Base-by-base conservation (phyloP, 1,140 invertebrate species). In the Mamestra configurata region DNA sequence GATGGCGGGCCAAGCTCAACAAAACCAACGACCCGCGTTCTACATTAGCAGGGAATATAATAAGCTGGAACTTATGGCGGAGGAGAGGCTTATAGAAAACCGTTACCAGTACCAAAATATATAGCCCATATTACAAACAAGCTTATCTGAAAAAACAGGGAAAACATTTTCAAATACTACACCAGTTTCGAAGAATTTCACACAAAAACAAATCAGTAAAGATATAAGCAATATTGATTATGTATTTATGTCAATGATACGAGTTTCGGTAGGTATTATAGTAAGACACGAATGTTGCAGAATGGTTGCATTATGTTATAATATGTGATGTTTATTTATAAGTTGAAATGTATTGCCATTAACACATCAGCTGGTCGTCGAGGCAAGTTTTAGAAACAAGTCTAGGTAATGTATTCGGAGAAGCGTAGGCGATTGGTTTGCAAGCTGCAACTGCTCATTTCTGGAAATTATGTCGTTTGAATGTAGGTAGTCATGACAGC, bases 311-410 rank as follows among this genome's bases (percentile, higher is more conserved):
- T 61, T 35, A 18, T 35, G 10, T n/a, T 61, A 18, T n/a, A n/a
- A n/a, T n/a, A n/a, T 35, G n/a, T n/a, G 31, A 61, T 61, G 35
- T 40, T 66, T 66, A 66, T 66, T 66, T 66, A 66, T 66, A 66
- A 40, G 20, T 66, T 20, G 35, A 66, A 66, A 66, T 40, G n/a
- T 37, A 20, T 20, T 31, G 27, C 10, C 35, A 10, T 22, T 24
- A 55, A 8, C 22, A 66, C 3, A 59, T 31, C 55, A 59, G 55
- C 61, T 66, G 61, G 5, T 20, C 40, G 31, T 40, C 6, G 59
- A 22, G 31, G 20, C 61, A 13, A 18, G 61, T 40, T 66, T 66
- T 13, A 66, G 10, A 13, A 43, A 66, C 35, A 13, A 22, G 61
- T 37, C 15, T 55, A 35, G 22, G 10, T 61, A 35, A 35, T 35